phyloP scores from a whole-genome alignment of 2,113 vertebrate species.

The Lepidothrix coronata region DNA sequence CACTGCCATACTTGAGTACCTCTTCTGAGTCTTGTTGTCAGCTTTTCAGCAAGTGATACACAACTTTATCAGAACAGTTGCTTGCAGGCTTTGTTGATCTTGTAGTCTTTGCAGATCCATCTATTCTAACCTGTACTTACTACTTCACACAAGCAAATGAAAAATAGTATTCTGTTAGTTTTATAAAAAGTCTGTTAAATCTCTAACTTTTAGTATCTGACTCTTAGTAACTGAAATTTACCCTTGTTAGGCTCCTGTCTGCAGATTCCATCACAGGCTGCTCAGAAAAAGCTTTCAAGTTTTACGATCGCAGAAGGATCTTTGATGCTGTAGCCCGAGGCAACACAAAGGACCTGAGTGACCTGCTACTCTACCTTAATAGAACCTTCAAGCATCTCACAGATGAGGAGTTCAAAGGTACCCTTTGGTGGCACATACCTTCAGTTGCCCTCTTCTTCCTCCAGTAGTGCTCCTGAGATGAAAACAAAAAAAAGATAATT shows the following conservation, averaged over 20 bases:
- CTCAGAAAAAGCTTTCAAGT: conserved; percentile 67
- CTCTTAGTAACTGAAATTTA: neutral
- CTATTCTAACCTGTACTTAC: neutral
- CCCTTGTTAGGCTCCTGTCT: conserved; percentile 33
- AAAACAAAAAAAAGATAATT: neutral
- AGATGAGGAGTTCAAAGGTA: conserved; percentile 87
- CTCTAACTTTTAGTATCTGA: neutral
- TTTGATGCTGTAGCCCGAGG: conserved; percentile 87
- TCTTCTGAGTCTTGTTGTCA: neutral
- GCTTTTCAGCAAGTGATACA: neutral
- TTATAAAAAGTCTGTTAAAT: neutral
- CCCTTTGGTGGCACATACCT: neutral
- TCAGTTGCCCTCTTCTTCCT: neutral
- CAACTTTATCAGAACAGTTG: neutral
- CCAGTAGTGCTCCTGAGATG: neutral
- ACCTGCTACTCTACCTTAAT: conserved; percentile 81
- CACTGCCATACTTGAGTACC: neutral
- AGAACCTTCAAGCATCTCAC: conserved; percentile 83
- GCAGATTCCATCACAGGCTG: conserved; percentile 52
- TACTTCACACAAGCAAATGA: neutral
- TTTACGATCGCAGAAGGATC: conserved; percentile 74
- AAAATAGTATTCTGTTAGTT: neutral
- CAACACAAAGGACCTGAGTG: conserved; percentile 77
- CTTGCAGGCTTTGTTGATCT: neutral
- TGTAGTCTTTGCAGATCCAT: neutral